phyloP scores from a whole-genome alignment of 2,797 vertebrate genomes.

The Enteromius paludinosus region DNA sequence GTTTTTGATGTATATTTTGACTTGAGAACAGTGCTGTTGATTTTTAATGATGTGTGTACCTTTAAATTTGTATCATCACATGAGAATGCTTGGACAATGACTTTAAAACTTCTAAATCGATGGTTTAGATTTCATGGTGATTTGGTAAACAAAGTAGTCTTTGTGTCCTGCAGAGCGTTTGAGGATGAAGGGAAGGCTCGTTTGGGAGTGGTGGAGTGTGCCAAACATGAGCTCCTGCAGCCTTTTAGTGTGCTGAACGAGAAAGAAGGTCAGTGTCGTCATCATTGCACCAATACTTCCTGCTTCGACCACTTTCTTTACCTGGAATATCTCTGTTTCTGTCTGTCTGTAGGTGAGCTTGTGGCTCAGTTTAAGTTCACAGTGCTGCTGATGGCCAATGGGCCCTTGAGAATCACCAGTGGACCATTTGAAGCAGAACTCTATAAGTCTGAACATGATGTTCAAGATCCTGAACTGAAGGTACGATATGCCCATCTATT shows the following conservation, averaged over 20 bases:
- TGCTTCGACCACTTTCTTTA: not conserved
- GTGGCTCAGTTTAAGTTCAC: constrained; percentile 99
- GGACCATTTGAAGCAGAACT: constrained; percentile 90
- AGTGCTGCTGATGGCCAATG: constrained; percentile 95
- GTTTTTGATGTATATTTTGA: not conserved
- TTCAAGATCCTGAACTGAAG: constrained; percentile 93
- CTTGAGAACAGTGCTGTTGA: not conserved
- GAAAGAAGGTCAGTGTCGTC: constrained; percentile 87
- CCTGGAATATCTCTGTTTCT: not conserved
- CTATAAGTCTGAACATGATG: constrained; percentile 92
- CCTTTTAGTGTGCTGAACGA: constrained; percentile 96
- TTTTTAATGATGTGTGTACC: not conserved
- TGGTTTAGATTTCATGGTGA: not conserved
- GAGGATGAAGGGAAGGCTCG: constrained; percentile 96
- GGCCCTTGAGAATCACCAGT: constrained; percentile 93
- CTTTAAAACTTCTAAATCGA: not conserved
- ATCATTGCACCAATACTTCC: not conserved
- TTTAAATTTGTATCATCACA: not conserved
- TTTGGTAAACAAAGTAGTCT: not conserved
- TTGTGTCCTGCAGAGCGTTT: constrained; percentile 82
- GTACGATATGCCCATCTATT: constrained; percentile 67
- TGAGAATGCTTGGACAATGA: not conserved
- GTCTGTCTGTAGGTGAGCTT: constrained; percentile 83
- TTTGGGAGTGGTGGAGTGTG: constrained; percentile 95
- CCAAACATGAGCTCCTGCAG: constrained; percentile 95